Evolutionary conservation across 2,113 vertebrate genomes (phyloP).

Genomic region (Syngnathus floridae): DNA sequence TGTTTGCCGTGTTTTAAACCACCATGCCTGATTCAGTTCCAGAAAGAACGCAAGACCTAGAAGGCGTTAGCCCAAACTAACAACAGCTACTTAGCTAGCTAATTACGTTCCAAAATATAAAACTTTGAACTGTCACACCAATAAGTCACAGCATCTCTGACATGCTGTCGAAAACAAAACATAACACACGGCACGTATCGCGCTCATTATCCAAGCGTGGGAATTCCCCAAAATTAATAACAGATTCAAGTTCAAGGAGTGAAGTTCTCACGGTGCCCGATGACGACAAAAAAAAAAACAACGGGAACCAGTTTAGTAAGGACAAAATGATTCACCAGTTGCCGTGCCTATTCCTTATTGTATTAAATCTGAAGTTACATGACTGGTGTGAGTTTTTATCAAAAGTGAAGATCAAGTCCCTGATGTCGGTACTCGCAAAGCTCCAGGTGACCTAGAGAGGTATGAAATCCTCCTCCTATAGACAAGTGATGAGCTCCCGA

Average conservation of each 20-base stretch:
- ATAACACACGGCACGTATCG: background rate
- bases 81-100: too few species aligned
- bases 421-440: background rate
- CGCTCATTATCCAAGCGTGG: background rate
- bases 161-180: background rate
- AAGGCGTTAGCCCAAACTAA: too few species aligned
- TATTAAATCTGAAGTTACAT: background rate
- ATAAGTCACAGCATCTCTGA: background rate
- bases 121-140: too few species aligned
- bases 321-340: background rate
- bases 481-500: slow-evolving; percentile 25
- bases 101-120: too few species aligned
- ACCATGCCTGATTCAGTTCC: too few species aligned
- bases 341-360: background rate
- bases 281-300: background rate
- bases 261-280: background rate
- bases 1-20: too few species aligned
- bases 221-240: slow-evolving; percentile 56
- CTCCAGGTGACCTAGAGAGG: background rate
- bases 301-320: slow-evolving; percentile 2
- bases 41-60: too few species aligned
- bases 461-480: background rate
- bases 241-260: slow-evolving; percentile 32
- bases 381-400: background rate
- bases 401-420: too few species aligned